These are phyloP conservation scores for Sebastes nivosus DNA, from an alignment of 2,797 vertebrate genomes.

Conservation along the genomic window DNA sequence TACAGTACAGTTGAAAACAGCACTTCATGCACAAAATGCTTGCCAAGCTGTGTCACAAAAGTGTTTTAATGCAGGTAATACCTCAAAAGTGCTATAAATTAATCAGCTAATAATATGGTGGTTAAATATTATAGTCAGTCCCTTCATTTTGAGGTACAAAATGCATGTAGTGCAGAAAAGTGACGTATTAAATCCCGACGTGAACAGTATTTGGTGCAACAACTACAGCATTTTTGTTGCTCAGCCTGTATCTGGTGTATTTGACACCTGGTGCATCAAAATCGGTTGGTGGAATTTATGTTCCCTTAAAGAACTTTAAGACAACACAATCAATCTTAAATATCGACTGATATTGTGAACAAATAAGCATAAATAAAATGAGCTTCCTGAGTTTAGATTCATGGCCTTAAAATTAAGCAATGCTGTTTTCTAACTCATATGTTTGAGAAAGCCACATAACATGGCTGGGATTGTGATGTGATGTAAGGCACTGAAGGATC, in stretches of 20 bases:
- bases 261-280: not conserved
- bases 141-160: not conserved
- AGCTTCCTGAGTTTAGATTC: not conserved
- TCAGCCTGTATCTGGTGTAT: not conserved
- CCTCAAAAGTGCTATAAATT: not conserved
- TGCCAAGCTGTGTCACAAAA: constrained; percentile 3
- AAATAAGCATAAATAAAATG: not conserved
- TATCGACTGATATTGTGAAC: not conserved
- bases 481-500: not conserved
- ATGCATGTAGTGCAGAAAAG: not conserved
- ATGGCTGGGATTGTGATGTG: not conserved
- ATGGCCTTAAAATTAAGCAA: not conserved
- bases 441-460: not conserved
- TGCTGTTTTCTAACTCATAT: not conserved
- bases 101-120: not conserved
- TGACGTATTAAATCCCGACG: not conserved
- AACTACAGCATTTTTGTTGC: not conserved
- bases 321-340: no score
- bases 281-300: not conserved
- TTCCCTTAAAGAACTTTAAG: not conserved
- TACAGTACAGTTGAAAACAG: not conserved
- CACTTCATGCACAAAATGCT: constrained; percentile 10
- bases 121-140: not conserved
- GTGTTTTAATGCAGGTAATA: not conserved
- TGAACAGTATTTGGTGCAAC: not conserved